Evolutionary conservation across 2,797 vertebrate species (phyloP), one percentile per base, ranked within the genome.

Genomic region (Thamnophis elegans): DNA sequence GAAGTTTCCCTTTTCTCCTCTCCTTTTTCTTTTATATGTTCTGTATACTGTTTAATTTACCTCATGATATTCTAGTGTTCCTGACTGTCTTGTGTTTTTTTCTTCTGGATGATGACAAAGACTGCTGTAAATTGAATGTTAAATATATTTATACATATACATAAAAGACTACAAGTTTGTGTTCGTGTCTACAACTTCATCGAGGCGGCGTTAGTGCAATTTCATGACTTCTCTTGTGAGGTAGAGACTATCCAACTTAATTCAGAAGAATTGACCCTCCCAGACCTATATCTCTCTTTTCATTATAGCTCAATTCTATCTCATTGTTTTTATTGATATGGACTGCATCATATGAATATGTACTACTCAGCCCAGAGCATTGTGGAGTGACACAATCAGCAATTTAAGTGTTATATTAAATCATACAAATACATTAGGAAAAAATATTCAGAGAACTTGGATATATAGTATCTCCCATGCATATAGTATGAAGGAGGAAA

Each of bases 391-490:
- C 56, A 16, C 42, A 89, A 55, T 11, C 0, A 0, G 26, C 62
- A 95, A 1, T 42, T 93, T 47, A 58, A 0, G 88, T 54, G 36
- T 18, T 92, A 90, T 51, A 60, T 59, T 54, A 47, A 92, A 22
- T 73, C 32, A 36, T 14, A 36, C 6, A 7, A 51, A 22, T 54
- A 28, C 56, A 91, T 4, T 85, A 85, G 89, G 47, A 93, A 62
- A 78, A 2, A 12, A 87, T 32, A 59, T 91, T 90, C 65, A 51
- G 47, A 91, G 65, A 89, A 1, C 0, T 88, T 73, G 28, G 65
- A 60, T n/a, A n/a, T n/a, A n/a, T n/a, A n/a, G 60, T 94, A 58
- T 55, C 93, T 58, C 26, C 82, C 73, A 62, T 92, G 62, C 47
- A 0, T 60, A n/a, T 47, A 6, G 89, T 55, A 26, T 51, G 32